These are phyloP conservation scores for Sinella curviseta DNA, from an alignment of 1,140 invertebrate species.

Conservation along the genomic window DNA sequence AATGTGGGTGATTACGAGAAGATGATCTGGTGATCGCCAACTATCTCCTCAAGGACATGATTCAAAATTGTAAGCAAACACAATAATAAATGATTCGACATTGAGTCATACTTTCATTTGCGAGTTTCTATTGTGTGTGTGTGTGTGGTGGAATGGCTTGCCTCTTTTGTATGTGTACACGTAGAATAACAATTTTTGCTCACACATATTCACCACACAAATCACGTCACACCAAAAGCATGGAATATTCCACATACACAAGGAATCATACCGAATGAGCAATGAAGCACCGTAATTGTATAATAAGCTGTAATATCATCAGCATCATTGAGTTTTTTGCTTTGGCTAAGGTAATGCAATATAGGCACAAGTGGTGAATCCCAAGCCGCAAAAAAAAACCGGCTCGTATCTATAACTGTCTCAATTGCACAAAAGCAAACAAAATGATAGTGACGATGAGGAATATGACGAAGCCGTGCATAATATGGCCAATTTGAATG, in stretches of 20 bases:
- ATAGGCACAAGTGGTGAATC: not conserved
- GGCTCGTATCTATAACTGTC: not conserved
- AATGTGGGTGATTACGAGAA: not conserved
- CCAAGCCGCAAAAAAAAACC: not conserved
- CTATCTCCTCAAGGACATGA: not conserved
- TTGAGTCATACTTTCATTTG: not conserved
- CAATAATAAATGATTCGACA: not conserved
- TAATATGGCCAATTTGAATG: no score
- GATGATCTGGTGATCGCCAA: not conserved
- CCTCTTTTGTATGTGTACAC: no score
- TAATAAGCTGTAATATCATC: no score
- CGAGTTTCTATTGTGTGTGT: no score
- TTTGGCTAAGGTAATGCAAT: not conserved
- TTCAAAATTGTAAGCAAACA: not conserved
- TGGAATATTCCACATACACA: not conserved
- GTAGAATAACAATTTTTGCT: not conserved
- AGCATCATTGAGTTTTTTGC: no score
- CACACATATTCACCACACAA: not conserved
- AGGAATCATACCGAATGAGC: no score
- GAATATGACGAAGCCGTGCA: no score
- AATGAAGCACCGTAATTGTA: no score
- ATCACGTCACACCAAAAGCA: not conserved
- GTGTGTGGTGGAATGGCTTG: not conserved
- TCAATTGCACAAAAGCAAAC: not conserved
- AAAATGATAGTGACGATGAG: no score